These are phyloP conservation scores for Channa argus DNA, from an alignment of 2,113 vertebrate genomes.

Conservation along the genomic window DNA sequence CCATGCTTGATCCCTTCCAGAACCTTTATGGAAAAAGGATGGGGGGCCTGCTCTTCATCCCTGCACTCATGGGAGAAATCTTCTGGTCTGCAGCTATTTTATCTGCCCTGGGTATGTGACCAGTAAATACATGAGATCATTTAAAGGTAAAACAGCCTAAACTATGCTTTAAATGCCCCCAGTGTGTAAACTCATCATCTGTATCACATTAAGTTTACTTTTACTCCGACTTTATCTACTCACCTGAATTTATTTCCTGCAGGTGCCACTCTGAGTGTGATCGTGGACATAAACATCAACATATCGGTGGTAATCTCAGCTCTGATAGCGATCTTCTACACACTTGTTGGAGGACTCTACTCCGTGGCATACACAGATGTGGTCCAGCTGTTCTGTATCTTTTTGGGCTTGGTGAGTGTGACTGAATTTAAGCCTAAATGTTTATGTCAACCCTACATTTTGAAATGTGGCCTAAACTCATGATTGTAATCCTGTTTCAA, in stretches of 20 bases:
- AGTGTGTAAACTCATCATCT: too few relatives aligned
- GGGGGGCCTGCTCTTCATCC: conserved; percentile 96
- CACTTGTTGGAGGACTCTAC: conserved; percentile 93
- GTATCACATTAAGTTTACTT: too few relatives aligned
- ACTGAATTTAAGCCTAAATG: too few relatives aligned
- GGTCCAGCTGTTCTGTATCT: conserved; percentile 97
- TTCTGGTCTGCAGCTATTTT: conserved; percentile 99
- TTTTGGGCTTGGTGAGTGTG: conserved; percentile 92
- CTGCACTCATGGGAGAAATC: conserved; percentile 97
- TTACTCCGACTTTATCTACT: not conserved
- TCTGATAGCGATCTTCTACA: conserved; percentile 93
- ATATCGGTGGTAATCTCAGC: conserved; percentile 93
- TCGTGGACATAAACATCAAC: conserved; percentile 91
- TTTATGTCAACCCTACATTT: too few relatives aligned
- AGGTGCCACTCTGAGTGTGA: conserved; percentile 98
- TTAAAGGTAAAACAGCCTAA: too few relatives aligned
- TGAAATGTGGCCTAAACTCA: too few relatives aligned
- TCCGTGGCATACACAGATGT: conserved; percentile 98
- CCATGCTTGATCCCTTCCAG: conserved; percentile 98
- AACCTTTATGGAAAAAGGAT: conserved; percentile 96
- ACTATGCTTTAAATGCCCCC: too few relatives aligned
- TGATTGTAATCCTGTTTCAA: too few relatives aligned
- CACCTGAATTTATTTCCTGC: not conserved
- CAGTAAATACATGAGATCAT: not conserved
- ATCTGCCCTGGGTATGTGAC: conserved; percentile 91